Conservation (phyloP, 1,140 invertebrate genomes). For the Diprion similis region DNA sequence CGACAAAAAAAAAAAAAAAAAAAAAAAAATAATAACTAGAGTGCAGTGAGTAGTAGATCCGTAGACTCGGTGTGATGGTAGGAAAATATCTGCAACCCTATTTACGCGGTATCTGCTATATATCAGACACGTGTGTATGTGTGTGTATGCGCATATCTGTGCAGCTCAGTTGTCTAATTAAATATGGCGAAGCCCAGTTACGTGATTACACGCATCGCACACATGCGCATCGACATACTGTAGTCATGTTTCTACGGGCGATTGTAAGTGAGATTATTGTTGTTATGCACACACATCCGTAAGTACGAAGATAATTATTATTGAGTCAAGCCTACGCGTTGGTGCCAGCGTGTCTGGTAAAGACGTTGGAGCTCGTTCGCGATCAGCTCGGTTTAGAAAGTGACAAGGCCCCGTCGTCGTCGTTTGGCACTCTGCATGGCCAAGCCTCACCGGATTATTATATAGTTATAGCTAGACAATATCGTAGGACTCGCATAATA, state of each 20-base stretch:
- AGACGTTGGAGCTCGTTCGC: not conserved
- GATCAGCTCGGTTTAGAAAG: not conserved
- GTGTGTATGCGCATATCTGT: too few relatives aligned
- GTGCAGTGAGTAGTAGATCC: too few relatives aligned
- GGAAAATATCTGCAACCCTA: too few relatives aligned
- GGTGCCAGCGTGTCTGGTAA: not conserved
- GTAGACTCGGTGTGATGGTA: too few relatives aligned
- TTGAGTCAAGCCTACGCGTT: not conserved
- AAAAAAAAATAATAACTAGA: too few relatives aligned
- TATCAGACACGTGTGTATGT: too few relatives aligned
- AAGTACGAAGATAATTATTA: not conserved
- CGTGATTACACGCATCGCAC: not conserved
- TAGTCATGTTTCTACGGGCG: too few relatives aligned
- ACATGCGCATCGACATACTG: not conserved
- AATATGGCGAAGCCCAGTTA: conserved; percentile 1
- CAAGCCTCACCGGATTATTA: not conserved
- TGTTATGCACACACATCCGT: too few relatives aligned
- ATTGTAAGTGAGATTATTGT: too few relatives aligned
- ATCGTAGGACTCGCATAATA: not conserved
- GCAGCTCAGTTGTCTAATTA: not conserved
- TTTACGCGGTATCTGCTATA: too few relatives aligned
- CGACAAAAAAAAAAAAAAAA: too few relatives aligned
- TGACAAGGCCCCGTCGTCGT: not conserved
- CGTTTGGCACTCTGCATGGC: not conserved
- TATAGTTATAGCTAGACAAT: not conserved